phyloP scores from a whole-genome alignment of 2,888 invertebrate genomes.

The Melinopterus prodromus region DNA sequence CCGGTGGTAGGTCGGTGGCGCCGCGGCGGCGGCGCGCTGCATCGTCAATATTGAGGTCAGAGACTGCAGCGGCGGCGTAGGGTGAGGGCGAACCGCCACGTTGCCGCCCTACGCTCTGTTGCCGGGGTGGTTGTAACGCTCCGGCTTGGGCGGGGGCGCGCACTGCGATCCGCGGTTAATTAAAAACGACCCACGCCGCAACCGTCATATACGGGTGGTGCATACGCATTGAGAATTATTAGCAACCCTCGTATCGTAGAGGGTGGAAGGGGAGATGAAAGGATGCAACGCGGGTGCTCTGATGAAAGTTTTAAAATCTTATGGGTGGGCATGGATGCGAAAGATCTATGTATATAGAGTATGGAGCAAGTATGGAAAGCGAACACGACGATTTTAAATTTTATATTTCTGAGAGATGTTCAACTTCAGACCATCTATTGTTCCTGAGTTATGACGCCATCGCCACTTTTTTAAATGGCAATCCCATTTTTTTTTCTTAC shows the following conservation, averaged over 20 bases:
- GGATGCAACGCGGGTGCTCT: slow-evolving; percentile 14
- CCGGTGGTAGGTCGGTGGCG: slow-evolving; percentile 35
- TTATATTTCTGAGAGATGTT: no score
- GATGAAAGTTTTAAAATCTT: not conserved
- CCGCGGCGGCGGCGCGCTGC: slow-evolving; percentile 45
- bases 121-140: slow-evolving; percentile 13
- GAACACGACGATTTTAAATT: no score
- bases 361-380: no score
- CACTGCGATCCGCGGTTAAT: slow-evolving; percentile 5
- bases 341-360: not conserved
- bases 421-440: no score
- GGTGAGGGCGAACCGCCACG: not conserved
- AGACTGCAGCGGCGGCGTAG: slow-evolving; percentile 40
- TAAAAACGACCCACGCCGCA: not conserved
- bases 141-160: not conserved
- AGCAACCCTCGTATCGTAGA: not conserved
- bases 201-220: slow-evolving; percentile 5
- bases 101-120: not conserved
- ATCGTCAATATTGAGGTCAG: slow-evolving; percentile 43
- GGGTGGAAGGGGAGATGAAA: slow-evolving; percentile 11
- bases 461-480: no score
- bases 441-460: no score
- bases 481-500: no score
- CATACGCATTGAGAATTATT: not conserved
- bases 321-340: not conserved